Evolutionary conservation across 2,797 vertebrate species (phyloP), one percentile per base, ranked within the genome.

Genomic region (Lithobates sylvaticus): DNA sequence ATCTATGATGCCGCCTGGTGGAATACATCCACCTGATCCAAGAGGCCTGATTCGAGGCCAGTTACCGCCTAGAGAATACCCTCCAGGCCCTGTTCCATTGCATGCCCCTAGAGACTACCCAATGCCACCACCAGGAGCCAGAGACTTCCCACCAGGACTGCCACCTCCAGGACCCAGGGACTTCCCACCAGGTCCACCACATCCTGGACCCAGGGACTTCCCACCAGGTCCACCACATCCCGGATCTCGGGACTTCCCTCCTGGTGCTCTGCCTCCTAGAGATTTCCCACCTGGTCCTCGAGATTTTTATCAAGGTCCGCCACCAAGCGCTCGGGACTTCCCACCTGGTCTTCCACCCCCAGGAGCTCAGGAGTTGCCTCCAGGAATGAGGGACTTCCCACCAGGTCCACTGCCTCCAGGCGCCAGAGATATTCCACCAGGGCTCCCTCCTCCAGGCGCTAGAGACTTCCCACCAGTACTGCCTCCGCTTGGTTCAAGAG

Each of bases 81-180:
- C 93, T 81, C 93, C 95, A 1, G 95, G 95, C 84, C 93, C 96
- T 0, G 76, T 92, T 44, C 94, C 93, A 67, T 90, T 87, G 0
- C 92, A 93, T 3, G 94, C 94, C 27, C 91, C 95, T 10, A 96
- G 95, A 82, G 95, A 97, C 78, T 94, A 92, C 80, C 77, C 82
- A 91, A 91, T 96, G 70, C 90, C 88, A 2, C 92, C 92, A 0
- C 72, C 72, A 8, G 77, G 77, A 47, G 21, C 23, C 10, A 74
- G 77, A 42, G 94, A 95, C 79, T 94, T 93, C 65, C 86, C 91
- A 78, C 91, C 89, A 0, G 89, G 58, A 5, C 58, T 21, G 5
- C 18, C n/a, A 18, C 26, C 9, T 86, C 89, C 90, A 0, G 76
- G 91, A 44, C 34, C 34, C 34, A 36, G 34, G 34, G 34, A 36